Conservation (phyloP, 1,140 invertebrate genomes). For the Drosophila aff. region DNA sequence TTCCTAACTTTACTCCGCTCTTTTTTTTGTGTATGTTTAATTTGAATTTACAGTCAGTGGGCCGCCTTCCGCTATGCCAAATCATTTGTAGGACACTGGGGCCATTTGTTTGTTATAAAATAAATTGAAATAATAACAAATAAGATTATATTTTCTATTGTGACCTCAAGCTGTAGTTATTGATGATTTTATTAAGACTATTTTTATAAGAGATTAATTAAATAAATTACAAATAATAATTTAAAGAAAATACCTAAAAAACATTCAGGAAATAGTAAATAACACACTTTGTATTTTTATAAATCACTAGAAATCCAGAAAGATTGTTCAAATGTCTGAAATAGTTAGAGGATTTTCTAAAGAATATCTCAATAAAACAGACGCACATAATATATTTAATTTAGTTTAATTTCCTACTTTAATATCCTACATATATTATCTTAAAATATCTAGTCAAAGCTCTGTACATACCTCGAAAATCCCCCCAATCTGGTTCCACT, state of each 20-base stretch:
- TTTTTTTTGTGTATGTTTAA: conserved; percentile 60
- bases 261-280: background rate
- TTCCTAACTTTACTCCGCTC: conserved; percentile 38
- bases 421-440: background rate
- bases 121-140: background rate
- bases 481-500: conserved; percentile 21
- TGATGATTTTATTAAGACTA: background rate
- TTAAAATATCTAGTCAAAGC: background rate
- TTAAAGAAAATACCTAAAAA: too few species aligned
- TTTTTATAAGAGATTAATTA: too few species aligned
- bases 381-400: background rate
- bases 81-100: conserved; percentile 58
- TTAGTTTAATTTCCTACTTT: background rate
- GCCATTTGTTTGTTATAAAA: background rate
- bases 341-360: background rate
- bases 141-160: background rate
- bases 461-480: background rate
- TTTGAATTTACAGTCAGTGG: conserved; percentile 77
- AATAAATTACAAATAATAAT: too few species aligned
- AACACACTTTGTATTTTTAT: too few species aligned
- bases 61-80: conserved; percentile 69
- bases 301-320: background rate
- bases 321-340: background rate
- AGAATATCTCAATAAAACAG: background rate
- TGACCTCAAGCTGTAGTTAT: background rate